These are phyloP conservation scores for Tamandua tetradactyla DNA, from an alignment of 2,797 vertebrate species.

Conservation along the genomic window DNA sequence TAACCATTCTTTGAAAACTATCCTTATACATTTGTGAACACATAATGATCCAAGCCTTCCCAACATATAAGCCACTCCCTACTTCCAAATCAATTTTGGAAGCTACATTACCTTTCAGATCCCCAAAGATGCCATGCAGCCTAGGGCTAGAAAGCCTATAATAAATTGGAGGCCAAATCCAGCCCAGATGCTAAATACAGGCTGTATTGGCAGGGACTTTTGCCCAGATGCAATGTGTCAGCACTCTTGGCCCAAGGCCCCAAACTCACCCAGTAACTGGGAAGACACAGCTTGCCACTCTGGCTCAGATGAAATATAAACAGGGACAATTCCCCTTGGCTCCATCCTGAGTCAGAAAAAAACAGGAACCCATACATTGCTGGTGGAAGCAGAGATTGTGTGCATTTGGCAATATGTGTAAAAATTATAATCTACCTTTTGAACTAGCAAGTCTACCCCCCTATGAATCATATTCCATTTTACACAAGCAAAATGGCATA, in stretches of 20 bases:
- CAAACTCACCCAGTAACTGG: not conserved
- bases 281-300: not conserved
- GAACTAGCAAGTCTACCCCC: constrained; percentile 11
- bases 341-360: not conserved
- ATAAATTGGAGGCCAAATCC: constrained; percentile 33
- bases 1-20: constrained; percentile 33
- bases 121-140: constrained; percentile 32
- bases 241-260: constrained; percentile 25
- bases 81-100: constrained; percentile 34
- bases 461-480: constrained; percentile 52
- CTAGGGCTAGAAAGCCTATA: constrained; percentile 2
- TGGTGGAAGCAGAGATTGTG: not conserved
- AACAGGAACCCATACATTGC: not conserved
- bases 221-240: constrained; percentile 27
- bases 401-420: not conserved
- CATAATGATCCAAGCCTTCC: constrained; percentile 31
- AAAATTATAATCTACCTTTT: constrained; percentile 28
- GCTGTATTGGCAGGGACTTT: not conserved
- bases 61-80: not conserved
- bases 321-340: not conserved
- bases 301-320: not conserved
- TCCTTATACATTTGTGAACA: constrained; percentile 37
- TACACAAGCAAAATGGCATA: constrained; percentile 44
- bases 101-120: constrained; percentile 27
- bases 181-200: constrained; percentile 30